A percentile compares a stretch with the other conserved stretches of the same genome.
phyloP scores from a whole-genome alignment of 1,140 invertebrate genomes.

The Leguminivora glycinivorella region DNA sequence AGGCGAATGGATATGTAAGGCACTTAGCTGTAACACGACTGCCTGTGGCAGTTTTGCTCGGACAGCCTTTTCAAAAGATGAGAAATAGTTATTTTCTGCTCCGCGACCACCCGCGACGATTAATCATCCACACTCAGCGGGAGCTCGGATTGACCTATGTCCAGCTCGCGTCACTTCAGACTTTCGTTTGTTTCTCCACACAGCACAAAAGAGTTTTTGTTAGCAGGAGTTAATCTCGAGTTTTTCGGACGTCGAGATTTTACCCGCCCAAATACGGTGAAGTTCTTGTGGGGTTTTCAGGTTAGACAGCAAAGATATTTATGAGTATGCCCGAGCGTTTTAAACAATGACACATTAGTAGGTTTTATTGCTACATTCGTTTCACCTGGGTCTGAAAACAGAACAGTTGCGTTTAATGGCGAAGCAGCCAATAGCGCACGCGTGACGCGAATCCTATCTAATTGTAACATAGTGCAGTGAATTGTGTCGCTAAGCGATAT shows the following conservation, averaged over 20 bases:
- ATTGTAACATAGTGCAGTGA: slow-evolving; percentile 17
- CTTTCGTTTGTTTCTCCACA: slow-evolving; percentile 44
- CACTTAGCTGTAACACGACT: slow-evolving; percentile 50
- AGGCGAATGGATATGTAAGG: slow-evolving; percentile 49
- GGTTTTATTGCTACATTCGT: not conserved
- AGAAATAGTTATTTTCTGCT: slow-evolving; percentile 67
- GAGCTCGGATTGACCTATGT: slow-evolving; percentile 57
- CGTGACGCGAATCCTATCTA: slow-evolving; percentile 8
- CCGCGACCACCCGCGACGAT: slow-evolving; percentile 54
- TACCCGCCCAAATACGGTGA: slow-evolving; percentile 4
- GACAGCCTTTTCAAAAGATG: slow-evolving; percentile 59
- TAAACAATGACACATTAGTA: not conserved
- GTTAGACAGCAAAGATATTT: not conserved
- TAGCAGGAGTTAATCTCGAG: slow-evolving; percentile 30
- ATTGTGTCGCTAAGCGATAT: slow-evolving; percentile 22
- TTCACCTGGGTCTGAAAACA: slow-evolving; percentile 16
- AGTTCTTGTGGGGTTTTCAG: not conserved
- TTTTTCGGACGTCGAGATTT: slow-evolving; percentile 16
- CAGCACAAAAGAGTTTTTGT: slow-evolving; percentile 33
- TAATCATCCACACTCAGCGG: slow-evolving; percentile 59
- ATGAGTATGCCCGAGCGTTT: not conserved
- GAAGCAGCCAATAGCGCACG: not conserved
- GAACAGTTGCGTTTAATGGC: slow-evolving; percentile 3
- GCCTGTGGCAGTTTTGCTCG: slow-evolving; percentile 53
- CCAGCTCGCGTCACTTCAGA: slow-evolving; percentile 45